Evolutionary conservation across 2,797 vertebrate genomes (phyloP), one percentile per base, ranked within the genome.

Genomic region (Champsocephalus gunnari): DNA sequence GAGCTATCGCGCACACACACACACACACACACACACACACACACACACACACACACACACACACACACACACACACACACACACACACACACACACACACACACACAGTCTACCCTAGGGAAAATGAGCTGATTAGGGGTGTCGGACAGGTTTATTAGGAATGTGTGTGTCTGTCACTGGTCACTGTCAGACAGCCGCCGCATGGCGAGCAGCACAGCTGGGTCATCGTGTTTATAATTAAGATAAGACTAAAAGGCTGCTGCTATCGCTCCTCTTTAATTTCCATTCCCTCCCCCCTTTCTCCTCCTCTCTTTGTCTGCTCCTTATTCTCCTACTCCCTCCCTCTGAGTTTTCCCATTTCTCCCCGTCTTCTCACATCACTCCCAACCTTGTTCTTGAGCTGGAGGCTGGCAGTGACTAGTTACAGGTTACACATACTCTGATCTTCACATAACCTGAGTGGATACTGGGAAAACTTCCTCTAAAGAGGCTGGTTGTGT

Each of bases 141-240:
- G 80, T 79, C 70, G 73, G 79, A 77, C 79, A 82, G 76, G 83
- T 91, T 89, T 88, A 87, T 88, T 89, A 77, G 69, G 80, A 64
- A 47, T 58, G 58, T 69, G 67, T 45, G 54, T 41, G 68, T 76
- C 51, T 76, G 71, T 80, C 63, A 75, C 64, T 71, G 82, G 71
- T 66, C 73, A 66, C 59, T 1, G 17, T 64, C 64, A 77, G 74
- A 17, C 67, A 7, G 48, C 28, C 1, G 24, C 61, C 19, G 19
- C 70, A 51, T 8, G 64, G 73, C 55, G 79, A 69, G 79, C 63
- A 66, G 75, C 73, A 75, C 82, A 86, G 77, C 79, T 81, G 82
- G 90, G 89, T 92, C 88, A 86, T 90, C 82, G 54, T 87, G 84
- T 85, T 90, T 89, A 87, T 88, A 92, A 94, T 93, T 91, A 91